Evolutionary conservation across 1,140 invertebrate species (phyloP), one percentile per base, ranked within the genome.

Genomic region (Drosophila lini): DNA sequence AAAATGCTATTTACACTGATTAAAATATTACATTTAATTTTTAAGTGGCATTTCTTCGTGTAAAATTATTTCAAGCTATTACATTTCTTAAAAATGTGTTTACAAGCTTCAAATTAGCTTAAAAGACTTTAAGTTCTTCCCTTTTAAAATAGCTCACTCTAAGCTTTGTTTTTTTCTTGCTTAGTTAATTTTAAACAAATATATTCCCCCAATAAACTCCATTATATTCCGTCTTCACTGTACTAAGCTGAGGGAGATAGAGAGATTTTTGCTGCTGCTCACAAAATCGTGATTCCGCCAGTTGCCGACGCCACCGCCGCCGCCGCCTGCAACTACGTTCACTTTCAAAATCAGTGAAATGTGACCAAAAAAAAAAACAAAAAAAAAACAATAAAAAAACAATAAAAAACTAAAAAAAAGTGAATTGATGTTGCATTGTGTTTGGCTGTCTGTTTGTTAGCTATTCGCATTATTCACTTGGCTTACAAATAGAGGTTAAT

Each of bases 331-430:
- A 42, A 50, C 81, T 76, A 75, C 84, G 84, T 88, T 88, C 84
- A 88, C 84, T 88, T 88, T 88, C 84, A 88, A 89, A 88, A 88
- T 89, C 83, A 90, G 85, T 90, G 84, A 89, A 89, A 88, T 88
- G 80, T 89, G 88, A 90, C 84, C 62, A 67, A 86, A 78, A 82
- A 22, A 22, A 36, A 10, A 11, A 90, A 80, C 62, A 67, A 86
- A 78, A 82, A 22, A 22, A 36, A 10, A 11, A 36, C 3, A 36
- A 13, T n/a, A 61, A 28, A 45, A 31, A 25, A 25, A n/a, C 6
- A n/a, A 31, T 45, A 65, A 63, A 36, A 56, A 45, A 9, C 48
- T 25, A 52, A 48, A 22, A n/a, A 58, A 73, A 42, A 78, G 64
- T 78, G 79, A 81, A 85, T 68, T 71, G 53, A 71, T 64, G 79